These are phyloP conservation scores for Aphaenogaster floridana DNA, from an alignment of 1,140 invertebrate genomes.

Conservation along the genomic window DNA sequence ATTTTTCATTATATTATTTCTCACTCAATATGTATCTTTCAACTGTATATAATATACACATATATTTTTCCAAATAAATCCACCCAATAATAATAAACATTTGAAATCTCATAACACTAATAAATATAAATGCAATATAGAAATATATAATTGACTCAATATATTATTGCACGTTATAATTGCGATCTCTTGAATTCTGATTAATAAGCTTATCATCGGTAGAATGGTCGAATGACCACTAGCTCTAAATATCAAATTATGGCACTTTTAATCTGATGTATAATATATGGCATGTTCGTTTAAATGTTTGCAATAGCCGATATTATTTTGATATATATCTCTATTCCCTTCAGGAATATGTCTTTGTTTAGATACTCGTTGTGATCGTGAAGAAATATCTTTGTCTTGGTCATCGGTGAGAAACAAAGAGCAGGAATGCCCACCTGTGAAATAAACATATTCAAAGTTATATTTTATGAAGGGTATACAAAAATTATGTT, in stretches of 20 bases:
- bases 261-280: constrained; percentile 73
- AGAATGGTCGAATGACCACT: background rate
- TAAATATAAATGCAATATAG: constrained; percentile 33
- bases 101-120: constrained; percentile 37
- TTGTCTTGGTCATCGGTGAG: constrained; percentile 92
- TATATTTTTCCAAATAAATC: background rate
- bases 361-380: constrained; percentile 92
- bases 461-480: constrained; percentile 10
- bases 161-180: background rate
- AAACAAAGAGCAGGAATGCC: constrained; percentile 91
- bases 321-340: constrained; percentile 90
- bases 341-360: constrained; percentile 90
- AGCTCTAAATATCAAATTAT: background rate
- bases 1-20: no score
- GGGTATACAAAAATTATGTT: background rate
- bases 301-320: constrained; percentile 86
- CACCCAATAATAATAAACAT: constrained; percentile 64
- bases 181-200: background rate
- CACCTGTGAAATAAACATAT: constrained; percentile 80
- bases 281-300: background rate
- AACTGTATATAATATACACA: background rate
- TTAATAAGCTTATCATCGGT: background rate
- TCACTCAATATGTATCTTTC: no score
- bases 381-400: constrained; percentile 92
- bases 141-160: constrained; percentile 39